phyloP scores from a whole-genome alignment of 2,888 invertebrate genomes.

The Boloria selene region DNA sequence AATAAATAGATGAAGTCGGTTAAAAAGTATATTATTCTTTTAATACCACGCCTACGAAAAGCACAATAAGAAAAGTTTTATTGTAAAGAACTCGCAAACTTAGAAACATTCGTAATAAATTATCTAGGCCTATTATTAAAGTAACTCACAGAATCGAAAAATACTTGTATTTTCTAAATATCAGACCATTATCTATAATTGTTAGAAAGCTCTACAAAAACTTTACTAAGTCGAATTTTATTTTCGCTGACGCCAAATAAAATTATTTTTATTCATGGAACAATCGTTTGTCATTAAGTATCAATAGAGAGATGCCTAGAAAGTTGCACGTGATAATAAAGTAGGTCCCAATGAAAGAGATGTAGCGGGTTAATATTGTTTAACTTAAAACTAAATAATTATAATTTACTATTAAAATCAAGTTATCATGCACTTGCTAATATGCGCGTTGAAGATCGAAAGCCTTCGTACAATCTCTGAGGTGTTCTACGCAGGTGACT shows the following conservation, averaged over 20 bases:
- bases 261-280: slow-evolving; percentile 28
- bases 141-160: neutral
- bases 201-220: slow-evolving; percentile 5
- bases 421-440: too few species aligned
- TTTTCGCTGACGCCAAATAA: slow-evolving; percentile 11
- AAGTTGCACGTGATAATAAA: slow-evolving; percentile 25
- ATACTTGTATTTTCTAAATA: slow-evolving; percentile 13
- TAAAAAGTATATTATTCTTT: too few species aligned
- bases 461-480: too few species aligned
- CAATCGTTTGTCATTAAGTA: slow-evolving; percentile 35
- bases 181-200: slow-evolving; percentile 6
- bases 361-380: neutral
- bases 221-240: slow-evolving; percentile 11
- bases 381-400: neutral
- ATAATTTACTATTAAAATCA: too few species aligned
- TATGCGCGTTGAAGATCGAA: too few species aligned
- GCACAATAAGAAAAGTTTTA: too few species aligned
- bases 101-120: neutral
- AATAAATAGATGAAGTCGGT: too few species aligned
- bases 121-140: neutral
- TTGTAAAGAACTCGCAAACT: neutral
- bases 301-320: slow-evolving; percentile 31
- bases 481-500: too few species aligned
- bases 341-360: slow-evolving; percentile 9
- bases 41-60: too few species aligned